Evolutionary conservation across 2,113 vertebrate genomes (phyloP).

Genomic region (Helogale parvula): DNA sequence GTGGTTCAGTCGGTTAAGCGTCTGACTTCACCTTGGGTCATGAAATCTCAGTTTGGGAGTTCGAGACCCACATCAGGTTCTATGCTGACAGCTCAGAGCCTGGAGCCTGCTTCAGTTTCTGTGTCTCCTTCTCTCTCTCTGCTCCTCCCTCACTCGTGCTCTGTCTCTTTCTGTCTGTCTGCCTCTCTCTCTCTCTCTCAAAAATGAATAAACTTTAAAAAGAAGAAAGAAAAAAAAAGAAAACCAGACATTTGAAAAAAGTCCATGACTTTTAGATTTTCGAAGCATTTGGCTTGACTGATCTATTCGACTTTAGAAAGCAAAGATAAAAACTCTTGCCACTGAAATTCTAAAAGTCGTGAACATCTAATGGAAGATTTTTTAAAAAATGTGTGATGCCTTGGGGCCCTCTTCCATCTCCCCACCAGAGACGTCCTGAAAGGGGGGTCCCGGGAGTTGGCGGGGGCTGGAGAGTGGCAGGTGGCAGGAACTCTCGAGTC

Average conservation of each 20-base stretch:
- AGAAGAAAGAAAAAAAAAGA: not conserved
- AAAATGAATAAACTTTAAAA: no score
- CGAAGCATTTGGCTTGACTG: not conserved
- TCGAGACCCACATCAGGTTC: no score
- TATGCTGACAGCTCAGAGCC: no score
- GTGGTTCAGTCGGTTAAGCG: no score
- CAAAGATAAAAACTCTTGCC: not conserved
- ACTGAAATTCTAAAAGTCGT: not conserved
- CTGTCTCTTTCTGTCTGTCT: no score
- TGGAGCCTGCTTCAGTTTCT: no score
- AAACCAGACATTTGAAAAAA: conserved; percentile 13
- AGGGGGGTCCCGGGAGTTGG: not conserved
- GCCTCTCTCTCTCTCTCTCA: no score
- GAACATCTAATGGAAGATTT: conserved; percentile 47
- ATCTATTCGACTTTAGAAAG: not conserved
- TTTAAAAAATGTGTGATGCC: not conserved
- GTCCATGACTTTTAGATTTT: not conserved
- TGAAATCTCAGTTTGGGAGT: no score
- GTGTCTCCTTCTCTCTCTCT: no score
- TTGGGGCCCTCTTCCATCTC: no score
- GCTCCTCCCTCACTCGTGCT: no score
- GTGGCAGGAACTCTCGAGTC: not conserved
- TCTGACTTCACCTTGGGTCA: no score
- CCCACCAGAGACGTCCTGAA: not conserved
- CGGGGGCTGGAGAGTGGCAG: not conserved